Base-by-base conservation (phyloP, 2,797 vertebrate genomes). In the Crenuchus spilurus region DNA sequence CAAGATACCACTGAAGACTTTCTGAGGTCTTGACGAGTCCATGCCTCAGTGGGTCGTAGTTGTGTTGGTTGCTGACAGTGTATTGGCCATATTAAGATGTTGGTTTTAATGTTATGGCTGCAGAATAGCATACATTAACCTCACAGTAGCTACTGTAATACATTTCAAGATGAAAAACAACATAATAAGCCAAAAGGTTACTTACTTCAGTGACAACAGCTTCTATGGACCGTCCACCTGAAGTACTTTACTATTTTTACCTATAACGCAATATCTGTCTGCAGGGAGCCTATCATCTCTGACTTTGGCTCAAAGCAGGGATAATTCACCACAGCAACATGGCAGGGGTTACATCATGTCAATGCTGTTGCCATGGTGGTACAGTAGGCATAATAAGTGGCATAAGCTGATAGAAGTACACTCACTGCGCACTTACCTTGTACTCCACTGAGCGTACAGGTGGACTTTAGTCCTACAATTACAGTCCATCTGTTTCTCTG, bases 321-420 rank as follows among this genome's bases (percentile, higher is more conserved):
- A 55, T 55, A 55, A 55, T 31, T 55, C 52, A 55, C 52, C 52
- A 55, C 2, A 16, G 52, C 26, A 55, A 31, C 52, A n/a, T 18
- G 8, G 52, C 20, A 24, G 3, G 18, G 49, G 46, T 49, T 22
- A 49, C 13, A 6, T 20, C 46, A 2, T 49, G 46, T 22, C 46
- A 49, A 2, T 54, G 51, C 49, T 13, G 20, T 26, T 26, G 49
- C 24, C 22, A 13, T 51, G 49, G 49, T 26, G 49, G 11, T 10
- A 13, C 24, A 24, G 8, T 26, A 4, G n/a, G n/a, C 3, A 13
- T n/a, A 2, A 20, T 11, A 60, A 22, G 16, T 20, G 4, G 2
- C 6, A 24, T 20, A 10, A 20, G 22, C 9, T 7, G 18, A 49
- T 20, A 18, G 20, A 0, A 49, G 20, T n/a, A 22, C 9, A 49